Evolutionary conservation across 2,797 vertebrate genomes (phyloP), one percentile per base, ranked within the genome.

Genomic region (Huso huso): DNA sequence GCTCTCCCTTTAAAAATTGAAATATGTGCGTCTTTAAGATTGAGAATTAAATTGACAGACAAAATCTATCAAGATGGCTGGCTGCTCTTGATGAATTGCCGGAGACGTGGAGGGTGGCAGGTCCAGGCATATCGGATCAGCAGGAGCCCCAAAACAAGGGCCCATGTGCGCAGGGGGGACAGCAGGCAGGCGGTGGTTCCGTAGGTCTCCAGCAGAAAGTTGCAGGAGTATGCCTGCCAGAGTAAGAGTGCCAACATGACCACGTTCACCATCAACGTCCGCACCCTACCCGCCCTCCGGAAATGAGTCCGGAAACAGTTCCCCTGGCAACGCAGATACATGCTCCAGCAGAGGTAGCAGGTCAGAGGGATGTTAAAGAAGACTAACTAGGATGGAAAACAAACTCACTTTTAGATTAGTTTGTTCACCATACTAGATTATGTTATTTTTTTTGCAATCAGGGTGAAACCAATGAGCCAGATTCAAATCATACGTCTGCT

Each of bases 281-380:
- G 8, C 60, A 79, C 76, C 69, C 69, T 78, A 65, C 78, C 88
- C 15, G 73, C 73, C 0, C 87, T 84, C 67, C 48, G 71, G 65
- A 96, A 71, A 75, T 98, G 95, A 60, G 94, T 94, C 15, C 72
- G 76, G 74, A 99, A 93, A 77, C 79, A 83, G 80, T 87, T 88
- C 58, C 95, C 95, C 6, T 77, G 87, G 80, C 87, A 93, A n/a
- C 95, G 91, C 70, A 91, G 88, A 65, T 92, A 77, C 69, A 98
- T 84, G 81, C 92, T 93, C 97, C 97, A 99, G 85, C 95, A 94
- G 66, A 96, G 85, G 74, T 99, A 99, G 71, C 74, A 85, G 74
- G 86, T 94, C 76, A 99, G 76, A 1, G 97, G 97, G 76, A 96
- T 81, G 84, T 99, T 99, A 85, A 96, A 99, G 84, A 97, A 96